These are phyloP conservation scores for Pseudochirops corinnae DNA, from an alignment of 2,797 vertebrate genomes.

Conservation along the genomic window DNA sequence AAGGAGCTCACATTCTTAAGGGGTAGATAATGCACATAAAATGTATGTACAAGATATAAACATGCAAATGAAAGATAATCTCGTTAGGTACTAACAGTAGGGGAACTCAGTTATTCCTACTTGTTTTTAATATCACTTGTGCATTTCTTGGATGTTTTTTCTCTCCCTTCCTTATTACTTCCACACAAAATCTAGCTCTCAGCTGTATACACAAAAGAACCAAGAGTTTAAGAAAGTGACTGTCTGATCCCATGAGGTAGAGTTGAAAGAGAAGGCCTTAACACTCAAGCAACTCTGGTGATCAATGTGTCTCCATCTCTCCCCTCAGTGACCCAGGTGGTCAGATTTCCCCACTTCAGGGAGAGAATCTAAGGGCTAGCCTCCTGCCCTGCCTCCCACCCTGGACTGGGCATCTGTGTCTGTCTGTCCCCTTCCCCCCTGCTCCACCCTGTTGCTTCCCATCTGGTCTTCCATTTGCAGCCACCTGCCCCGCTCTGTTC, in stretches of 20 bases:
- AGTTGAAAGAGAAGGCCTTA: background rate
- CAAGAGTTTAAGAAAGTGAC: background rate
- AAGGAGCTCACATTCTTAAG: background rate
- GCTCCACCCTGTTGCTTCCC: slow-evolving; percentile 60
- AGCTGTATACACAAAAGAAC: background rate
- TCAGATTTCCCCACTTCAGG: background rate
- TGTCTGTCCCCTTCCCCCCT: background rate
- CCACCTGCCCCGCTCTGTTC: slow-evolving; percentile 70
- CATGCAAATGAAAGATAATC: background rate
- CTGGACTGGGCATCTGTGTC: background rate
- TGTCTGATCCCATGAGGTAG: background rate
- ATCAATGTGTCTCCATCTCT: background rate
- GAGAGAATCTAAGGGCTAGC: background rate
- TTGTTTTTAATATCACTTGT: background rate
- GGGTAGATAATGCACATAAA: background rate
- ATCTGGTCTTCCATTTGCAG: slow-evolving; percentile 73
- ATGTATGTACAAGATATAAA: background rate
- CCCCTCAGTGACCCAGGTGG: background rate
- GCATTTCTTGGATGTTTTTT: background rate
- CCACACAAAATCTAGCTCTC: background rate
- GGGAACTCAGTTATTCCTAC: background rate
- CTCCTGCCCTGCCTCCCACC: background rate
- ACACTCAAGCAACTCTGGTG: slow-evolving; percentile 26
- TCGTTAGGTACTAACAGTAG: background rate
- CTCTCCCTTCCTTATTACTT: background rate